Evolutionary conservation across 1,140 invertebrate genomes (phyloP), one percentile per base, ranked within the genome.

Genomic region (Radopholus similis): DNA sequence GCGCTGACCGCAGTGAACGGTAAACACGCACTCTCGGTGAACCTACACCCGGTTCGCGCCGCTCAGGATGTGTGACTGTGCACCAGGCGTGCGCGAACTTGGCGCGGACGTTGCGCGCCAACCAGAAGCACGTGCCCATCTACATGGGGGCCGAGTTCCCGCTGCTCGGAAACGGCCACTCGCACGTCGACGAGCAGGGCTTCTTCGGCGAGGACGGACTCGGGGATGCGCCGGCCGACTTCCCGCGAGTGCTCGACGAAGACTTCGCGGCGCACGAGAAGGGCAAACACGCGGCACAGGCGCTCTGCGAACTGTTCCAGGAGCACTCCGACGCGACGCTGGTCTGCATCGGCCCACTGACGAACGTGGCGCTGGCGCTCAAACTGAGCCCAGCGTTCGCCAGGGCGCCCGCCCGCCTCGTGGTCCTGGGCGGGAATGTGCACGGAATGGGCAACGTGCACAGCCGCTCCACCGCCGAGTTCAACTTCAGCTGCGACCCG

Each of bases 361-460:
- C 90, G 1, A 91, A 91, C 78, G 81, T 90, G 49, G 90, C 90
- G 3, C 73, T 90, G 56, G 87, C 89, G 2, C 85, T 89, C 9
- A 86, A 88, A 73, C 84, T 90, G 67, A 88, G 88, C 75, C 86
- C 87, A 4, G 71, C 86, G 30, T 88, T 91, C 77, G 81, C 85
- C 0, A 67, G 83, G 0, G 85, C 86, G 44, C 81, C 90, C 0
- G 88, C 88, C 72, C 86, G 87, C 49, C 81, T 90, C 51, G 88
- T 86, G 64, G 85, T 90, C 1, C 90, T 91, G 89, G 90, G 90
- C 40, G 90, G 90, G 70, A 91, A 90, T 83, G 84, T 85, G 68
- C 85, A 85, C 65, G 88, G 81, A 76, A 66, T 71, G 87, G 89
- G 86, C 23, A 84, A 87, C 64, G 90, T 90, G 11, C 89, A 90